These are phyloP conservation scores for Sternotherus odoratus DNA, from an alignment of 2,797 vertebrate genomes.

Conservation along the genomic window DNA sequence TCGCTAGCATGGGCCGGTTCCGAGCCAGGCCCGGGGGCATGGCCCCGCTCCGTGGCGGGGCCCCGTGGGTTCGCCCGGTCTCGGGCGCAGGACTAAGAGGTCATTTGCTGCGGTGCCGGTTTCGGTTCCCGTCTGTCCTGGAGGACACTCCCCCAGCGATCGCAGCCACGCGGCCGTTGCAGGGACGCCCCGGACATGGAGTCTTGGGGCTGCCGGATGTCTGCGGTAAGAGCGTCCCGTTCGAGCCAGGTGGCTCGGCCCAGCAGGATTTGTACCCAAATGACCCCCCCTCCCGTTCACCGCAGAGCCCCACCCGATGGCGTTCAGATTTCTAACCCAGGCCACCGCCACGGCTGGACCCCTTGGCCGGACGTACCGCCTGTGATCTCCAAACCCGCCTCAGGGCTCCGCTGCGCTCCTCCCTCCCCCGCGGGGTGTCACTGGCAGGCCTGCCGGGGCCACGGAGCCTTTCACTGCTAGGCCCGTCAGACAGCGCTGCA, in stretches of 20 bases:
- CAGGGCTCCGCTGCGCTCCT: accelerated
- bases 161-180: background rate
- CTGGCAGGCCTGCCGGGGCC: background rate
- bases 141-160: too few relatives aligned
- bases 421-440: accelerated
- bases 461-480: conserved; percentile 30
- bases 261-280: background rate
- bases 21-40: background rate
- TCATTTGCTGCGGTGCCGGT: too few relatives aligned
- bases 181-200: background rate
- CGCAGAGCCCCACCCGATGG: background rate
- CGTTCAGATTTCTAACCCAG: too few relatives aligned
- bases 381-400: background rate
- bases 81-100: background rate
- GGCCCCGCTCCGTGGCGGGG: background rate
- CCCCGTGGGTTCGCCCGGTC: background rate
- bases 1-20: background rate
- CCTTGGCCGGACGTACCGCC: background rate
- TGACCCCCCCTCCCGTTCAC: accelerated
- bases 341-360: background rate
- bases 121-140: too few relatives aligned
- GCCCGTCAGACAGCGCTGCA: conserved; percentile 60
- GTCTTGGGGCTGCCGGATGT: too few relatives aligned
- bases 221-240: background rate
- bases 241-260: background rate